Evolutionary conservation across 2,113 vertebrate genomes (phyloP), one percentile per base, ranked within the genome.

Genomic region (Oryzias celebensis): DNA sequence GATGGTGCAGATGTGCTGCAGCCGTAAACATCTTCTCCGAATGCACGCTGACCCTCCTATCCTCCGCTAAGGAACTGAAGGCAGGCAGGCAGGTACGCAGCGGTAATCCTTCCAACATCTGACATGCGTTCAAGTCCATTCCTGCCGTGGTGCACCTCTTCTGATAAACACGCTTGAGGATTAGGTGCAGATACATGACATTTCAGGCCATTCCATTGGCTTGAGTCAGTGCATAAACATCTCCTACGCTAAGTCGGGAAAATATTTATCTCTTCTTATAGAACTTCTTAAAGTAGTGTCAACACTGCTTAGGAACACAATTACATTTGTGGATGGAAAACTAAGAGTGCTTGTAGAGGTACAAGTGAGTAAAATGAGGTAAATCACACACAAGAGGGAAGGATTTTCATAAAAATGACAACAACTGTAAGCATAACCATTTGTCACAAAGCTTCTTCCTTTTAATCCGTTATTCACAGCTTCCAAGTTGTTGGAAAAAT

Each of bases 231-330:
- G 72, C 54, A 50, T 87, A 88, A 87, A 90, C 88, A 89, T 78
- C 81, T 85, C 83, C 89, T 76, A 85, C 79, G 52, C 77, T 16
- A 36, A 71, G 65, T 78, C 56, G 61, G 56, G 68, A 68, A 87
- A 87, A 87, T 91, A 85, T 91, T 91, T 91, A 90, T 89, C 78
- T 87, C 87, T 85, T 63, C 81, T 75, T 77, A 50, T 79, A 85
- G 81, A 89, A 80, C 81, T 72, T 87, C 89, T 91, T 78, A 36
- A 89, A 87, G 84, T 85, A 52, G 78, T 75, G 89, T 90, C 88
- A 85, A 85, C 78, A 87, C 77, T 65, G 79, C 79, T 81, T 78
- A 80, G 74, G 85, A 80, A 80, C 77, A 87, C 88, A 80, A 87
- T 82, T 62, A 83, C 78, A 75, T 84, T 81, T 76, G 81, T 75